phyloP scores from a whole-genome alignment of 2,888 invertebrate genomes.

The Tholera decimalis region DNA sequence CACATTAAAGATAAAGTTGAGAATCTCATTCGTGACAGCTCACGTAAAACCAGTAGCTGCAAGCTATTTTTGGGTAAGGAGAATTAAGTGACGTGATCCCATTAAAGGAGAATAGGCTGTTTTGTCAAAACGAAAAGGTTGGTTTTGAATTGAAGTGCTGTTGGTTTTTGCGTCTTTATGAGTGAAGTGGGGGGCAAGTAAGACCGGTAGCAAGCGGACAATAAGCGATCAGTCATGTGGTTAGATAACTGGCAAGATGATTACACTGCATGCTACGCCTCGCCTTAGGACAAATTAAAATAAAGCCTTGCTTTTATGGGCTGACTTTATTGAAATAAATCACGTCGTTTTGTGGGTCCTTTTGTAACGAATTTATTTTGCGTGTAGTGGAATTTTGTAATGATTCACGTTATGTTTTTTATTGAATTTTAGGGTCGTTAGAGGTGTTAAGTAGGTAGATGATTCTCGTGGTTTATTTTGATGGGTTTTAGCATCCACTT shows the following conservation, averaged over 20 bases:
- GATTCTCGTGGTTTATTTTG: slow-evolving; percentile 41
- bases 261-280: slow-evolving; percentile 74
- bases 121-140: slow-evolving; percentile 50
- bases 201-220: slow-evolving; percentile 89
- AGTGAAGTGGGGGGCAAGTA: slow-evolving; percentile 68
- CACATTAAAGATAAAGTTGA: slow-evolving; percentile 41
- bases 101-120: slow-evolving; percentile 55
- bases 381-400: slow-evolving; percentile 59
- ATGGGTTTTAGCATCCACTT: neutral
- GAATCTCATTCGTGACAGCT: slow-evolving; percentile 25
- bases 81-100: slow-evolving; percentile 44
- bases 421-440: slow-evolving; percentile 61
- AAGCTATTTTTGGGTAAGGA: slow-evolving; percentile 45
- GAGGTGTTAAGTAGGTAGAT: slow-evolving; percentile 57
- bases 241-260: slow-evolving; percentile 85
- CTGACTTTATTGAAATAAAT: slow-evolving; percentile 63
- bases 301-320: slow-evolving; percentile 67
- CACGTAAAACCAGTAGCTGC: slow-evolving; percentile 67
- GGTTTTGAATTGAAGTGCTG: slow-evolving; percentile 56
- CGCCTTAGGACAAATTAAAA: slow-evolving; percentile 82
- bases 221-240: slow-evolving; percentile 89
- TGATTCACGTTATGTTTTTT: slow-evolving; percentile 65
- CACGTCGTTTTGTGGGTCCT: slow-evolving; percentile 56
- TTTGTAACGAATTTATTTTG: slow-evolving; percentile 64
- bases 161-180: slow-evolving; percentile 67